A percentile compares a stretch with the other conserved stretches of the same genome.
Conservation (phyloP, 1,140 invertebrate genomes). For the Drosophila cardini region DNA sequence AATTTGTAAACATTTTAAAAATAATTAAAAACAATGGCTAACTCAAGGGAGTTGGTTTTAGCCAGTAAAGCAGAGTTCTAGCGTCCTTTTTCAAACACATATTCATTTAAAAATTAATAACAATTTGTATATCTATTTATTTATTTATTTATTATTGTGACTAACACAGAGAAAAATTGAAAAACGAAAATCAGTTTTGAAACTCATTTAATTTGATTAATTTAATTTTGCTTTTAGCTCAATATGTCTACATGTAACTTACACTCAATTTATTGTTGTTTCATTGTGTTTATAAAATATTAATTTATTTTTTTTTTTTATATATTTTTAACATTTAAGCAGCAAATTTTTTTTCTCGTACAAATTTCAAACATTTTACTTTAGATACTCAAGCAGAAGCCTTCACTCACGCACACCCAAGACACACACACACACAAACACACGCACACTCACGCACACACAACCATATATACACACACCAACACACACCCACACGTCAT, state of each 20-base stretch:
- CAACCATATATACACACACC: neutral
- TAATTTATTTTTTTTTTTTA: constrained; percentile 28
- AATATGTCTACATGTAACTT: constrained; percentile 45
- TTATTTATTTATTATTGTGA: constrained; percentile 42
- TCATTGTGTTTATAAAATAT: constrained; percentile 43
- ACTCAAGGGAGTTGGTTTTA: constrained; percentile 12
- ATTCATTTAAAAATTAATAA: constrained; percentile 35
- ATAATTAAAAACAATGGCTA: constrained; percentile 9
- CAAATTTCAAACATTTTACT: constrained; percentile 49
- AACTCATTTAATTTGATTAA: constrained; percentile 37
- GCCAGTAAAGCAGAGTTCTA: constrained; percentile 14
- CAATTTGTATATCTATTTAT: constrained; percentile 27
- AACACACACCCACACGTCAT: constrained; percentile 22
- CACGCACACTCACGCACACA: constrained; percentile 14
- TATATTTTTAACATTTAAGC: constrained; percentile 26
- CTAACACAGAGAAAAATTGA: constrained; percentile 48
- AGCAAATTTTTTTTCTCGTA: constrained; percentile 13
- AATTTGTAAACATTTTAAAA: neutral
- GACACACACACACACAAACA: constrained; percentile 20
- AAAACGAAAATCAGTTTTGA: constrained; percentile 10
- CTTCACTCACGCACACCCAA: constrained; percentile 55
- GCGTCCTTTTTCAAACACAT: constrained; percentile 30
- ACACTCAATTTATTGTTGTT: constrained; percentile 46
- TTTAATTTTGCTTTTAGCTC: constrained; percentile 31
- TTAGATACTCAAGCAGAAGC: constrained; percentile 60